Base-by-base conservation (phyloP, 2,888 invertebrate genomes). In the Rhingia campestris region DNA sequence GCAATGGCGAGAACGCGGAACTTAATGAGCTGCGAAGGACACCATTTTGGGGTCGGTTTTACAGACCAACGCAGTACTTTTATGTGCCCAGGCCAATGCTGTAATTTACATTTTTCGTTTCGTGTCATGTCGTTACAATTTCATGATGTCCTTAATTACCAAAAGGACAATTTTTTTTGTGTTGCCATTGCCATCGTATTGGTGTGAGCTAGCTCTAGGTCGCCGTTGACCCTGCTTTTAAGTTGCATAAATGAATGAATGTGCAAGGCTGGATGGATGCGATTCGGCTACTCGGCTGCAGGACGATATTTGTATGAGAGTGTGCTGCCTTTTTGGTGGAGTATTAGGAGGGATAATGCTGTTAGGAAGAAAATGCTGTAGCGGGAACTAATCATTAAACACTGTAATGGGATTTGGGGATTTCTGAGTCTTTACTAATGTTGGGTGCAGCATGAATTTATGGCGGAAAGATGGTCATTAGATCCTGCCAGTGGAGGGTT, bases 91-190 rank as follows among this genome's bases (percentile, higher is more conserved):
- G 32, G 59, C 7, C 51, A 51, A 49, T 56, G 56, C 47, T 59
- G 61, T 80, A 80, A 80, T 80, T 84, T 84, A 75, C 74, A 80
- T 80, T 84, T 80, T 80, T 84, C 70, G 70, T 70, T 80, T 72
- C 66, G 64, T 84, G 84, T 84, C 80, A 84, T 84, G 84, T 84
- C 84, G 70, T 75, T 74, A 84, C 84, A 80, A 74, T 80, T 84
- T 84, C 84, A 84, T 84, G 84, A 84, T 80, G 80, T 80, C 84
- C 84, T 80, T 84, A 84, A 84, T 84, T 84, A 84, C 84, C 59
- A 66, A 80, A 75, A 75, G 84, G 75, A 75, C 74, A 66, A 45
- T 77, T 84, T 82, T 73, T 79, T 73, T 66, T 76, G n/a, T n/a
- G n/a, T n/a, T n/a, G n/a, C n/a, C n/a, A n/a, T n/a, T 22, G 22